Percentiles rank a stretch among this genome's conserved stretches.
Conservation (phyloP, 1,140 invertebrate species). For the Brachystomella parvula region DNA sequence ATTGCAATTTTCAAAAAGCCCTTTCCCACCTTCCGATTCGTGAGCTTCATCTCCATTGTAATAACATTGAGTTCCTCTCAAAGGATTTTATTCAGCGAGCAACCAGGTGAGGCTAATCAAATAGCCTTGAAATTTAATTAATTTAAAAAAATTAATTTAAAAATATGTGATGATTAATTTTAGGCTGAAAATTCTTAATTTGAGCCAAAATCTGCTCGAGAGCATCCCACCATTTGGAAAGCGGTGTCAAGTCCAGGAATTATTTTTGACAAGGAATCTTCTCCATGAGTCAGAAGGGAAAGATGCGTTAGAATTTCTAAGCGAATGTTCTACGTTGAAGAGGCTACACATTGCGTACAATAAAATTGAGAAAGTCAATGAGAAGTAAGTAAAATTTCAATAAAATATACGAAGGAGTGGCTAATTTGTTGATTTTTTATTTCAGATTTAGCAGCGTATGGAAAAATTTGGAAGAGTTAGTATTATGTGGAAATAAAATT, state of each 20-base stretch:
- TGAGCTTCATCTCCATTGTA: slow-evolving; percentile 36
- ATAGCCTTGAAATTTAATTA: background rate
- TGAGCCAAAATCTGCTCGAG: slow-evolving; percentile 37
- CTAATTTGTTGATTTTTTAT: slow-evolving; percentile 43
- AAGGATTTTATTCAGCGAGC: slow-evolving; percentile 38
- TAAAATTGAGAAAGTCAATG: slow-evolving; percentile 37
- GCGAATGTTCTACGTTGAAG: slow-evolving; percentile 29
- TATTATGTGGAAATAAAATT: slow-evolving; percentile 72
- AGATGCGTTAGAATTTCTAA: slow-evolving; percentile 35
- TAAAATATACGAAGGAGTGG: slow-evolving; percentile 3
- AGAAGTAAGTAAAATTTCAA: slow-evolving; percentile 25
- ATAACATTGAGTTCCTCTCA: slow-evolving; percentile 37
- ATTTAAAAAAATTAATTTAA: background rate
- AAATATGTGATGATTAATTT: slow-evolving; percentile 9
- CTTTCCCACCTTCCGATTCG: slow-evolving; percentile 32
- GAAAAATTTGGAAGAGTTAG: slow-evolving; percentile 68
- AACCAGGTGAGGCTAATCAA: slow-evolving; percentile 25
- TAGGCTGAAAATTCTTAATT: slow-evolving; percentile 35
- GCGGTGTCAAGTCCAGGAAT: slow-evolving; percentile 29
- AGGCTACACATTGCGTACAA: slow-evolving; percentile 36
- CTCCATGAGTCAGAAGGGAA: slow-evolving; percentile 34
- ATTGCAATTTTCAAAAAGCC: slow-evolving; percentile 37
- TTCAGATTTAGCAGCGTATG: slow-evolving; percentile 60
- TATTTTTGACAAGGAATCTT: slow-evolving; percentile 35
- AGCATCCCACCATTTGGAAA: slow-evolving; percentile 36